Evolutionary conservation across 2,888 invertebrate species (phyloP), one percentile per base, ranked within the genome.

Genomic region (Lasioglossum leucozonium): DNA sequence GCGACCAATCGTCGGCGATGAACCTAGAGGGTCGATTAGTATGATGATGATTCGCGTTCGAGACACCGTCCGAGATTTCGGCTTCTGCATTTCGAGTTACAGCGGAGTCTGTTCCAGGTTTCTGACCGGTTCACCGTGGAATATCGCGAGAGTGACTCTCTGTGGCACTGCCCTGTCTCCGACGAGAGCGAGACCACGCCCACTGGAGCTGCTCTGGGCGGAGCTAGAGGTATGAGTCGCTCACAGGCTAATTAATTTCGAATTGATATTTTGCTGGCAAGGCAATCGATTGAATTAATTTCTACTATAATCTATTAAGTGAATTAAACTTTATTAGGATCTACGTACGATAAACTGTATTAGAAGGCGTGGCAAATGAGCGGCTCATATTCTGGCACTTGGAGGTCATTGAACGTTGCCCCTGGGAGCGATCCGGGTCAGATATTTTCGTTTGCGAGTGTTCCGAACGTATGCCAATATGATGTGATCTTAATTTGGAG

Each of bases 1-100:
- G 97, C 2, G 98, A 97, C 99, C 99, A 99, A 78, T 98, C 98
- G 84, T 98, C 98, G 87, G 98, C 97, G 93, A 99, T 97, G 96
- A 98, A 99, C 94, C 99, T 95, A 80, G 6, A 72, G 85, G 65
- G 67, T 77, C 42, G 77, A 18, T 82, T 62, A 37, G 58, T 69
- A 74, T 18, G 40, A 75, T n/a, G 55, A 81, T 81, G 81, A 85
- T 77, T 58, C 65, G 34, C 42, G n/a, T 22, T 42, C 44, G 58
- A 69, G 58, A 73, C 6, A 30, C 18, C 37, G n/a, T 2, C 0
- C 16, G 26, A 62, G 26, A 34, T 58, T 58, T 58, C 40, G 37
- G 13, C 16, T 4, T 22, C 1, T 40, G 72, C 30, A 11, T 51
- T 37, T 5, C 1, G 11, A n/a, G 1, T n/a, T n/a, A n/a, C 58